Conservation (phyloP, 2,888 invertebrate species). For the Diarsia dahlii region DNA sequence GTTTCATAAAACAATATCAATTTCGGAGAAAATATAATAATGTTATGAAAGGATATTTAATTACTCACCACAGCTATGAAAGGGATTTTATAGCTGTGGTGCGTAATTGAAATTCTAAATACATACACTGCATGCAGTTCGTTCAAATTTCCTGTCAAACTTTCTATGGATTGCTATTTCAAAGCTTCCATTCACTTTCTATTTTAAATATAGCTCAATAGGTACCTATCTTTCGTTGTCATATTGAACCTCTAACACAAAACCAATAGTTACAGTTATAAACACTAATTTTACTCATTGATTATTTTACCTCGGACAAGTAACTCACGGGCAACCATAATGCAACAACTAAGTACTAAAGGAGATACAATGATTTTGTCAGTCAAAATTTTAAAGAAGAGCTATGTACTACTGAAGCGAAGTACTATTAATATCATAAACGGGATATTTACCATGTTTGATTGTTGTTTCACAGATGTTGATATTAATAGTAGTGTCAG, state of each 20-base stretch:
- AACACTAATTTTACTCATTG: not conserved
- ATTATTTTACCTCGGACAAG: not conserved
- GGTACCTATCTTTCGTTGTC: not conserved
- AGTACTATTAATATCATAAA: too few relatives aligned
- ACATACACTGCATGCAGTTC: slow-evolving; percentile 1
- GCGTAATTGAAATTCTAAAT: not conserved
- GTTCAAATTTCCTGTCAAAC: slow-evolving; percentile 3
- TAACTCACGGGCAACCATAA: not conserved
- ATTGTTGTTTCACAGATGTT: too few relatives aligned
- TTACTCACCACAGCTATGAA: too few relatives aligned
- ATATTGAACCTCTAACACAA: not conserved
- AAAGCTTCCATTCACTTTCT: slow-evolving; percentile 2
- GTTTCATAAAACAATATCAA: too few relatives aligned
- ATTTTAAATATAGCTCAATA: not conserved
- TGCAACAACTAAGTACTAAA: too few relatives aligned
- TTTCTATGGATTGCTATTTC: slow-evolving; percentile 19
- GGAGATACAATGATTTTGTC: not conserved
- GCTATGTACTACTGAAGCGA: not conserved
- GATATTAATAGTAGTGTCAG: too few relatives aligned
- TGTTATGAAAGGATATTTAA: not conserved
- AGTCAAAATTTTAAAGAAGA: not conserved
- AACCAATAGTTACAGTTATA: not conserved
- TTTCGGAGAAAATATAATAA: not conserved
- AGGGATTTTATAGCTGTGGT: not conserved
- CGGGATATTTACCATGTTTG: too few relatives aligned